Evolutionary conservation across 2,797 vertebrate genomes (phyloP).

Genomic region (Gambelia wislizenii): DNA sequence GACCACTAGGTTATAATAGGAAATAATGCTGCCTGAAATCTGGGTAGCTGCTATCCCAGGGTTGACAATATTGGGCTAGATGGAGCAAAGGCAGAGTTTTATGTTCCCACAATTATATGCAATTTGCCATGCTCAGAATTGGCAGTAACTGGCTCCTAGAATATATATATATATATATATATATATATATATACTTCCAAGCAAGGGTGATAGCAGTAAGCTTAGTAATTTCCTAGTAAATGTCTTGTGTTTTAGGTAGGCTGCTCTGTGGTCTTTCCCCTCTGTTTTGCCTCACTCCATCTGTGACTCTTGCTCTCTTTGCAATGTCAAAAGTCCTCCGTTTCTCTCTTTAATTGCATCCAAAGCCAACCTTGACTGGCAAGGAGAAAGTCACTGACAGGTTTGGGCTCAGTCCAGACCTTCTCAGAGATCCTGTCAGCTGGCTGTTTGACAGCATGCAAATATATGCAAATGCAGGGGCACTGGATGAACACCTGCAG

Average conservation of each 20-base stretch:
- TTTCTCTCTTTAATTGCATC: conserved; percentile 79
- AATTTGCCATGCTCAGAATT: accelerated
- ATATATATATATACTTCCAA: accelerated
- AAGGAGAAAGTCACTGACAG: conserved; percentile 89
- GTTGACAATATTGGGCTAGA: no score
- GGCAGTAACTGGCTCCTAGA: not conserved
- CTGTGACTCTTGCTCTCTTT: conserved; percentile 58
- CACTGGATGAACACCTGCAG: conserved; percentile 86
- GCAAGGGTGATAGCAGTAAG: not conserved
- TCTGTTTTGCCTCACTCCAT: conserved; percentile 45
- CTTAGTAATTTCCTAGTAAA: not conserved
- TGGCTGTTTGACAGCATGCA: conserved; percentile 95
- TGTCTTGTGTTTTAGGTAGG: not conserved
- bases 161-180: accelerated
- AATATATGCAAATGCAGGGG: conserved; percentile 96
- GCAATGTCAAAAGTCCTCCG: conserved; percentile 77
- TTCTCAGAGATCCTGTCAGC: conserved; percentile 93
- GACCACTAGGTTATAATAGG: no score
- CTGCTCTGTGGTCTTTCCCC: not conserved
- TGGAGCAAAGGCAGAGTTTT: no score
- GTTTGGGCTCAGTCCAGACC: conserved; percentile 92
- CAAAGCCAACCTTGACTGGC: conserved; percentile 83
- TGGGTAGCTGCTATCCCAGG: not conserved
- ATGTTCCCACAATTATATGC: not conserved
- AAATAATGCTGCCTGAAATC: not conserved